Evolutionary conservation across 1,140 invertebrate species (phyloP), one percentile per base, ranked within the genome.

Genomic region (Drosophila jambulina): DNA sequence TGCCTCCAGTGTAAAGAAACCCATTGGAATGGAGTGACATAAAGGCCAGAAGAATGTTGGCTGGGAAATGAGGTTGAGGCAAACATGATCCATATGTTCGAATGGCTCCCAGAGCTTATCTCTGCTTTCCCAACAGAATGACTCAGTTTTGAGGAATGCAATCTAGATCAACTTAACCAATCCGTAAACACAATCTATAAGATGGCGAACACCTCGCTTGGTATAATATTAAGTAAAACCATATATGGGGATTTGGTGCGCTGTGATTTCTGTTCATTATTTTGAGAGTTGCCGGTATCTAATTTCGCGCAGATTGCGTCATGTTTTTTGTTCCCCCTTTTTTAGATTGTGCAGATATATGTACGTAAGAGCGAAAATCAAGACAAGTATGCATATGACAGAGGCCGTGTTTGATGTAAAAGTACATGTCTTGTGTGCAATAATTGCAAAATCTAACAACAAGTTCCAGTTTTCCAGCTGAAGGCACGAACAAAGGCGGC

Each of bases 231-330:
- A 29, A 15, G 13, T 27, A 38, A 38, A 15, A 59, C 49, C 53
- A 42, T 72, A 72, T 49, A 72, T 34, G 53, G 58, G 15, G 21
- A 27, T n/a, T n/a, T 29, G 29, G 1, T 36, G 34, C 3, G 15
- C 29, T 51, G 38, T 45, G 34, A 46, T 75, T 56, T 78, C 38
- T 49, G 62, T 74, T 70, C n/a, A 71, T 42, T 63, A 82, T 80
- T 80, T 68, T 25, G 63, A 70, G 70, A 68, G 78, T 48, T 69
- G 70, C 45, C 42, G 40, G 49, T 70, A 54, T 84, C 68, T 70
- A 67, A 83, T 84, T 70, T 69, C 42, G 42, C 19, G 4, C 21
- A 70, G 21, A 75, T 80, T 83, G 48, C 77, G 81, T 83, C 70
- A 82, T 75, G 3, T 34, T 71, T 59, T n/a, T n/a, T n/a, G n/a